phyloP scores from a whole-genome alignment of 2,888 invertebrate species.

The Nowickia ferox region DNA sequence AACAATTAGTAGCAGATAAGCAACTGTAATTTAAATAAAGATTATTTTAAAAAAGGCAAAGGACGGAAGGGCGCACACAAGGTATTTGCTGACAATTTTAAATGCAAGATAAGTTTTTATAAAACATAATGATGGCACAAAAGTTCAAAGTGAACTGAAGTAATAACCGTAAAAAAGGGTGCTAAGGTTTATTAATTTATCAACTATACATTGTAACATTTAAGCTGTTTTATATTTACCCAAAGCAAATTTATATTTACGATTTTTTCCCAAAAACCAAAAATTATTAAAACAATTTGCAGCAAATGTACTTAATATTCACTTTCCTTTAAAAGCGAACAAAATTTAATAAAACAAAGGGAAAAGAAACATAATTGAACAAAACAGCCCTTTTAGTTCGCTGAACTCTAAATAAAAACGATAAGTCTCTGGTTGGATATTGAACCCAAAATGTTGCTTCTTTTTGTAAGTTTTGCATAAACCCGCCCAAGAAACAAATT shows the following conservation, averaged over 20 bases:
- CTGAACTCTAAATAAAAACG: constrained; percentile 57
- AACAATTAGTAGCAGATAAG: too few relatives aligned
- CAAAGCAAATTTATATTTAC: constrained; percentile 14
- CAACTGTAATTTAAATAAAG: too few relatives aligned
- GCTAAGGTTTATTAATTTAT: background rate
- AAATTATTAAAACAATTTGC: constrained; percentile 48
- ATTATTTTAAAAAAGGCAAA: too few relatives aligned
- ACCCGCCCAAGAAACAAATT: constrained; percentile 15
- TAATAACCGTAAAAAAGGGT: too few relatives aligned
- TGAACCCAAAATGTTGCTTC: constrained; percentile 43
- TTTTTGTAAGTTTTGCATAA: constrained; percentile 33
- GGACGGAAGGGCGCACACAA: too few relatives aligned
- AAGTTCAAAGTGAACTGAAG: too few relatives aligned
- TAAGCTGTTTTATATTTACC: background rate
- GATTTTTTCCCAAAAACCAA: constrained; percentile 9
- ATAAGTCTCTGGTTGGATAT: constrained; percentile 57
- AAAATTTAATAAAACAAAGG: background rate
- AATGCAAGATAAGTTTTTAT: too few relatives aligned
- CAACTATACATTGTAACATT: background rate
- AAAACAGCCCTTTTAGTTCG: constrained; percentile 44
- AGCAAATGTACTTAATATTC: constrained; percentile 50
- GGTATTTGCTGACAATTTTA: too few relatives aligned
- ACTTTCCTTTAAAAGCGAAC: constrained; percentile 36
- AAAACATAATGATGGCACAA: too few relatives aligned
- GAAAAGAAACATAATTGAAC: background rate